These are phyloP conservation scores for Potorous gilbertii DNA, from an alignment of 2,797 vertebrate genomes.

Conservation along the genomic window DNA sequence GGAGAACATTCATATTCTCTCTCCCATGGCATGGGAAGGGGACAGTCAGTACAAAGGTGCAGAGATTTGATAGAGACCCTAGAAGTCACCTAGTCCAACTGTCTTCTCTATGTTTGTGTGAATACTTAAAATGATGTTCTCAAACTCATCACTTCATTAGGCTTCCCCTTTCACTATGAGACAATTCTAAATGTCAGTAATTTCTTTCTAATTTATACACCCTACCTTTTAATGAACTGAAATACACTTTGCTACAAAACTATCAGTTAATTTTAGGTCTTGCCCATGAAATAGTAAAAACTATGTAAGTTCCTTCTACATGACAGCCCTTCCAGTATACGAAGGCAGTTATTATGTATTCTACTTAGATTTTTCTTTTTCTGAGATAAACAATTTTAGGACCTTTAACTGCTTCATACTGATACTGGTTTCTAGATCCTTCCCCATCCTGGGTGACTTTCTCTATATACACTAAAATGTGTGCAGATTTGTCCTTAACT, in stretches of 20 bases:
- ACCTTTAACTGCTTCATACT: conserved; percentile 13
- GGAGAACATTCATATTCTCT: not conserved
- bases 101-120: not conserved
- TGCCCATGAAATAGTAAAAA: not conserved
- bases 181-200: not conserved
- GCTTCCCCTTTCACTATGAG: not conserved
- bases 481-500: not conserved
- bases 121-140: not conserved
- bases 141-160: not conserved
- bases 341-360: not conserved
- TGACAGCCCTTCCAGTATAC: conserved; percentile 5
- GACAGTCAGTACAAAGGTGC: not conserved
- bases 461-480: not conserved
- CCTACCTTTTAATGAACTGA: not conserved
- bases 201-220: not conserved
- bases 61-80: not conserved
- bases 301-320: not conserved
- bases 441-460: not conserved
- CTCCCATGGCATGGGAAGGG: not conserved
- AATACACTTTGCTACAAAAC: not conserved
- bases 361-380: not conserved
- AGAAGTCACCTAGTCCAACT: not conserved
- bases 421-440: not conserved
- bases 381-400: conserved; percentile 11
- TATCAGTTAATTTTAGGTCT: not conserved